Conservation (phyloP, 2,797 vertebrate species). For the Pterois miles region DNA sequence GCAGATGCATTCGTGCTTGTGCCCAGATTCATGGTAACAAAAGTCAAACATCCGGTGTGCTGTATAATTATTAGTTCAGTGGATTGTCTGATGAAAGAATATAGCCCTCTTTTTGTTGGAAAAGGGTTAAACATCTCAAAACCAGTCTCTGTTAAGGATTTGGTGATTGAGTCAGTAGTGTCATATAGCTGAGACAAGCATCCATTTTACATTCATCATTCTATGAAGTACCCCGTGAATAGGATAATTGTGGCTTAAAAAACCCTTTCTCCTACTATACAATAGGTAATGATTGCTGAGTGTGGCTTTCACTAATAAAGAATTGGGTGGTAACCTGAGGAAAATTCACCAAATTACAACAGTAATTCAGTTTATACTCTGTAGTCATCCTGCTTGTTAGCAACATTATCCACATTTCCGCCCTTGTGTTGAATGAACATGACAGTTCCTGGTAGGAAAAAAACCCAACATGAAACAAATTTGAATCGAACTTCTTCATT, state of each 20-base stretch:
- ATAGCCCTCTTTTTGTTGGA: not conserved
- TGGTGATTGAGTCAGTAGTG: not conserved
- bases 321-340: not conserved
- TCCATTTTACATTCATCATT: not conserved
- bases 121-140: not conserved
- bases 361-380: not conserved
- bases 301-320: not conserved
- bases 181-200: not conserved
- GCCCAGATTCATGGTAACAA: no score
- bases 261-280: no score
- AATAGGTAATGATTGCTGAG: not conserved
- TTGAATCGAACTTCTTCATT: constrained; percentile 34
- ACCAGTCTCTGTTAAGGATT: not conserved
- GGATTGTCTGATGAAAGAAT: not conserved
- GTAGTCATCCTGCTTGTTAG: constrained; percentile 21
- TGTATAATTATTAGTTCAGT: not conserved
- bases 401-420: constrained; percentile 20
- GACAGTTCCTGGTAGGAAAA: not conserved
- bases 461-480: not conserved
- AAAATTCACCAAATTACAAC: not conserved
- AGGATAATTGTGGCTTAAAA: not conserved
- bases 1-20: not conserved
- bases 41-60: not conserved
- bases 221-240: not conserved
- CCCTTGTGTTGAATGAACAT: not conserved